Evolutionary conservation across 2,888 invertebrate species (phyloP).

Genomic region (Apodemia hepburni): DNA sequence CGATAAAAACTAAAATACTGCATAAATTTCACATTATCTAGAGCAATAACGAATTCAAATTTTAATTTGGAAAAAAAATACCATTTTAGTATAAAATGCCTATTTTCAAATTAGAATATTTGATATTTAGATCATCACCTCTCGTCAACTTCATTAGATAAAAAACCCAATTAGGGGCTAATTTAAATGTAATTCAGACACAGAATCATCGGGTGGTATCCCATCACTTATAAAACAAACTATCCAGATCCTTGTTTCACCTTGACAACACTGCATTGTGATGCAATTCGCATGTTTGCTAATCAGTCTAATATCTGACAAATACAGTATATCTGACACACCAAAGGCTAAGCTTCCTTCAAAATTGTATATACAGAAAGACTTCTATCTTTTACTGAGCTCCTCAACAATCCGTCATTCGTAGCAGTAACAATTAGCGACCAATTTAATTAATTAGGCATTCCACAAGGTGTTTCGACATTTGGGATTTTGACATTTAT

Average conservation of each 20-base stretch:
- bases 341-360: too few relatives aligned
- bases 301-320: background rate
- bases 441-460: too few relatives aligned
- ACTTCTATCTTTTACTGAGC: too few relatives aligned
- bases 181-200: background rate
- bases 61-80: background rate
- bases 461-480: too few relatives aligned
- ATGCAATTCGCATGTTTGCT: background rate
- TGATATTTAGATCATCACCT: background rate
- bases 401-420: too few relatives aligned
- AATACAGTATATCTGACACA: background rate
- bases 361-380: too few relatives aligned
- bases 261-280: conserved; percentile 7
- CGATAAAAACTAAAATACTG: background rate
- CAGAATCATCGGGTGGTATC: conserved; percentile 11
- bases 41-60: background rate
- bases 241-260: conserved; percentile 9
- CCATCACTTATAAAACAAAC: conserved; percentile 1
- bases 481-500: too few relatives aligned
- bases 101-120: background rate
- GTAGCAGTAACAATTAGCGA: too few relatives aligned
- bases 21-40: background rate
- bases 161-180: background rate
- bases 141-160: background rate
- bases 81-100: background rate